Percentiles rank a stretch among this genome's conserved stretches.
These are phyloP conservation scores for Buteo buteo DNA, from an alignment of 2,113 vertebrate species.

Conservation along the genomic window DNA sequence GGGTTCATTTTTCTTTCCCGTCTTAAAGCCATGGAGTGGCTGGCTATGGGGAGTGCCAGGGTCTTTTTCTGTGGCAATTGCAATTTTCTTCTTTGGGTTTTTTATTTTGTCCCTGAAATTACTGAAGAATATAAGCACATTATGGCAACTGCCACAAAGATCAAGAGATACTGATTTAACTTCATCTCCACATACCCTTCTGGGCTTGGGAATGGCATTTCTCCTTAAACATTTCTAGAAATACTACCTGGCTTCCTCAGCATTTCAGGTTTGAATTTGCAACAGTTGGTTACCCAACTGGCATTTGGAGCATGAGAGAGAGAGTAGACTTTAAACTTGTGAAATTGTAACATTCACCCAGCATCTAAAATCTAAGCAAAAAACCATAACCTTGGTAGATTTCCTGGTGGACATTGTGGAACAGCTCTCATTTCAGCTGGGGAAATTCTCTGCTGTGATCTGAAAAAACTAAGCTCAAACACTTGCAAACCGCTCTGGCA, in stretches of 20 bases:
- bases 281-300: slow-evolving; percentile 42
- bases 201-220: slow-evolving; percentile 41
- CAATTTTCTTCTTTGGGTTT: background rate
- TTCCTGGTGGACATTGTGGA: background rate
- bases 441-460: slow-evolving; percentile 19
- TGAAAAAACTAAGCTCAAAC: background rate
- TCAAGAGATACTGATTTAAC: slow-evolving; percentile 42
- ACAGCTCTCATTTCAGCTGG: background rate
- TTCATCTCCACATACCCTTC: slow-evolving; percentile 27
- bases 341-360: background rate
- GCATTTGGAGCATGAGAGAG: background rate
- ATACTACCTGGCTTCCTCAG: slow-evolving; percentile 61
- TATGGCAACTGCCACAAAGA: slow-evolving; percentile 5
- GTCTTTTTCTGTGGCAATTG: slow-evolving; percentile 40
- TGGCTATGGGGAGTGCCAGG: background rate
- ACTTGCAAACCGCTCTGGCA: background rate
- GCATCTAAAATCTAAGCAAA: background rate
- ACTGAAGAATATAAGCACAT: slow-evolving; percentile 46
- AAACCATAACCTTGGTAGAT: background rate
- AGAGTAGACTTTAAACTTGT: slow-evolving; percentile 34
- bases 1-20: background rate
- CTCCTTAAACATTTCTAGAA: slow-evolving; percentile 62
- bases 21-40: background rate
- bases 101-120: slow-evolving; percentile 4
- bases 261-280: slow-evolving; percentile 66